phyloP scores from a whole-genome alignment of 2,888 invertebrate genomes.

The Diaprepes abbreviatus region DNA sequence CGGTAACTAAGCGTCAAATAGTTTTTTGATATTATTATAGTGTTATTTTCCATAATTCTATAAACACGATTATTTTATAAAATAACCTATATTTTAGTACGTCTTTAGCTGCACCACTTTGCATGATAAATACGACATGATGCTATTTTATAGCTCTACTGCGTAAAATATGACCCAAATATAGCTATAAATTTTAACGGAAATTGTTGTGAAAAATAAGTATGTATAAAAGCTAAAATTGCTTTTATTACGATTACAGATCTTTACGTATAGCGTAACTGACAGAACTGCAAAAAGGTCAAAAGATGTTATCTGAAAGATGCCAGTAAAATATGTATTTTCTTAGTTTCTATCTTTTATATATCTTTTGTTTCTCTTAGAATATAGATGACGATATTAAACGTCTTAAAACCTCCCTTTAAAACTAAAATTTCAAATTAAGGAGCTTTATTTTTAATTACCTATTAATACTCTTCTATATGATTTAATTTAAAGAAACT shows the following conservation, averaged over 20 bases:
- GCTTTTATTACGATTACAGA: not conserved
- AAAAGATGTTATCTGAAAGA: not conserved
- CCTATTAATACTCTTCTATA: too few species aligned
- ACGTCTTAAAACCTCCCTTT: too few species aligned
- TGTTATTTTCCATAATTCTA: too few species aligned
- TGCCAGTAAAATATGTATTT: too few species aligned
- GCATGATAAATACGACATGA: conserved; percentile 20
- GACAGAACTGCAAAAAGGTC: not conserved
- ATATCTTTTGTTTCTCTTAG: too few species aligned
- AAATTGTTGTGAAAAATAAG: conserved; percentile 6
- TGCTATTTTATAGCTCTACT: conserved; percentile 19
- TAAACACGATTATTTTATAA: not conserved
- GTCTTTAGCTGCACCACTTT: conserved; percentile 6
- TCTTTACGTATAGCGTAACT: not conserved
- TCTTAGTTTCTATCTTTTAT: too few species aligned
- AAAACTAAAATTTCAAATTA: too few species aligned
- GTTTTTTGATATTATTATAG: too few species aligned
- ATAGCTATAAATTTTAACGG: conserved; percentile 4
- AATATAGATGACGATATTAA: too few species aligned
- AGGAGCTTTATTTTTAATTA: too few species aligned
- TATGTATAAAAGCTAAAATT: not conserved
- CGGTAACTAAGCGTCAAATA: too few species aligned
- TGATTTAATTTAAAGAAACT: too few species aligned
- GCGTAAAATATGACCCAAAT: conserved; percentile 14
- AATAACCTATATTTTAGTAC: conserved; percentile 1